Conservation (phyloP, 1,140 invertebrate species). For the Hesperophylax magnus region DNA sequence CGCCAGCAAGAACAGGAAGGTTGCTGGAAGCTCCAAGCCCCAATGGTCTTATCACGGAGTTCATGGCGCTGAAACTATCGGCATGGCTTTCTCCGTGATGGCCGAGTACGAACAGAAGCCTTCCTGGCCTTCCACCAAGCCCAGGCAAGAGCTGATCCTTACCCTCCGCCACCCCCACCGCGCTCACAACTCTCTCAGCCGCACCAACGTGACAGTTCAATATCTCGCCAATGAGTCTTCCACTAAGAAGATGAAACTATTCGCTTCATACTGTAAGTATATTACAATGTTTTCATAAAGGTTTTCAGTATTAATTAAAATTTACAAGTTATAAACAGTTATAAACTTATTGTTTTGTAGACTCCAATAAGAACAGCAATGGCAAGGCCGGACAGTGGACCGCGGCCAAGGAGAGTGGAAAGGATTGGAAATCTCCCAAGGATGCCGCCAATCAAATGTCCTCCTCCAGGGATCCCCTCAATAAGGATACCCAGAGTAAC, state of each 20-base stretch:
- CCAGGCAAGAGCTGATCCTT: constrained; percentile 59
- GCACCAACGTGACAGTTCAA: constrained; percentile 6
- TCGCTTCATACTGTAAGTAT: constrained; percentile 38
- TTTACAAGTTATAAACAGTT: no score
- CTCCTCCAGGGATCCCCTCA: constrained; percentile 57
- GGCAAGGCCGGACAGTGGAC: constrained; percentile 3
- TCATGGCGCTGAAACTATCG: constrained; percentile 63
- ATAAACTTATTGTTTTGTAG: not conserved
- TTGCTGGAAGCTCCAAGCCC: constrained; percentile 61
- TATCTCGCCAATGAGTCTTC: constrained; percentile 36
- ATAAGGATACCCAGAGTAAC: constrained; percentile 68
- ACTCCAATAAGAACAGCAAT: not conserved
- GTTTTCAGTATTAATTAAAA: no score
- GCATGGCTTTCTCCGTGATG: constrained; percentile 68
- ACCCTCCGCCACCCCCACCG: constrained; percentile 11
- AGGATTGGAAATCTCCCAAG: constrained; percentile 16
- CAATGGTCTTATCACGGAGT: constrained; percentile 60
- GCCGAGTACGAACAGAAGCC: constrained; percentile 68
- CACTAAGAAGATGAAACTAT: constrained; percentile 31
- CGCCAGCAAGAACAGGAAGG: constrained; percentile 63
- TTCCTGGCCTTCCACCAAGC: constrained; percentile 61
- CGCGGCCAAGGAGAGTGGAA: not conserved
- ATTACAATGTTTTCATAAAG: no score
- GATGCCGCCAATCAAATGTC: constrained; percentile 40
- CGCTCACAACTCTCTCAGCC: not conserved